A percentile compares a stretch with the other conserved stretches of the same genome.
Evolutionary conservation across 2,888 invertebrate genomes (phyloP).

Genomic region (Xylophagus ater): DNA sequence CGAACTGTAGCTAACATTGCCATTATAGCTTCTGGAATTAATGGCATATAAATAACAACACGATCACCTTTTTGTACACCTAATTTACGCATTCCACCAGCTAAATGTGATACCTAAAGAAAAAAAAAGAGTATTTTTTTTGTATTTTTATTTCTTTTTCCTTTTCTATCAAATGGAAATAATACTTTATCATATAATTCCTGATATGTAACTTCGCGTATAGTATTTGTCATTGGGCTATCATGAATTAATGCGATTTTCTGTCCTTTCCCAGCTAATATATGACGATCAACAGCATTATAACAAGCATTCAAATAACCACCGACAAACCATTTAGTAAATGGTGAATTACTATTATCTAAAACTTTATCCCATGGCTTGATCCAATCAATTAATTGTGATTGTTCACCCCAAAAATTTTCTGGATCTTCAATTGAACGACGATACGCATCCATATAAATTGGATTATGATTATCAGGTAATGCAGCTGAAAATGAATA

Average conservation of each 20-base stretch:
- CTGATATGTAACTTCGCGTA: slow-evolving; percentile 66
- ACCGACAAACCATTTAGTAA: slow-evolving; percentile 80
- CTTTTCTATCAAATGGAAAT: background rate
- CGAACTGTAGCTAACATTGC: slow-evolving; percentile 82
- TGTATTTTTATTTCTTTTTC: background rate
- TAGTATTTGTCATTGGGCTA: slow-evolving; percentile 72
- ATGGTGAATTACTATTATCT: slow-evolving; percentile 73
- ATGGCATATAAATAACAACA: slow-evolving; percentile 89
- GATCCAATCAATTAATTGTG: slow-evolving; percentile 61
- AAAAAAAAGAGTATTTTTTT: slow-evolving; percentile 1
- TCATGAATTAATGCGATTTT: slow-evolving; percentile 80
- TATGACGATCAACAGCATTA: slow-evolving; percentile 86
- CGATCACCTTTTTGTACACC: slow-evolving; percentile 75
- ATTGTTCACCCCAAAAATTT: slow-evolving; percentile 79
- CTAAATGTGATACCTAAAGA: slow-evolving; percentile 45
- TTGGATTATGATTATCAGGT: slow-evolving; percentile 33
- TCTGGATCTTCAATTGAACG: slow-evolving; percentile 66
- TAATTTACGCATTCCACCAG: slow-evolving; percentile 63
- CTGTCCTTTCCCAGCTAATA: slow-evolving; percentile 63
- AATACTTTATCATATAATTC: slow-evolving; percentile 67
- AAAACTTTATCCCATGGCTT: slow-evolving; percentile 75
- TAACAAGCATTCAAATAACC: slow-evolving; percentile 88
- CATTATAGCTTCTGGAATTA: slow-evolving; percentile 81
- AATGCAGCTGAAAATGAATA: too few relatives aligned
- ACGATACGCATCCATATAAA: slow-evolving; percentile 53